Evolutionary conservation across 2,113 vertebrate species (phyloP).

Genomic region (Pimephales promelas): DNA sequence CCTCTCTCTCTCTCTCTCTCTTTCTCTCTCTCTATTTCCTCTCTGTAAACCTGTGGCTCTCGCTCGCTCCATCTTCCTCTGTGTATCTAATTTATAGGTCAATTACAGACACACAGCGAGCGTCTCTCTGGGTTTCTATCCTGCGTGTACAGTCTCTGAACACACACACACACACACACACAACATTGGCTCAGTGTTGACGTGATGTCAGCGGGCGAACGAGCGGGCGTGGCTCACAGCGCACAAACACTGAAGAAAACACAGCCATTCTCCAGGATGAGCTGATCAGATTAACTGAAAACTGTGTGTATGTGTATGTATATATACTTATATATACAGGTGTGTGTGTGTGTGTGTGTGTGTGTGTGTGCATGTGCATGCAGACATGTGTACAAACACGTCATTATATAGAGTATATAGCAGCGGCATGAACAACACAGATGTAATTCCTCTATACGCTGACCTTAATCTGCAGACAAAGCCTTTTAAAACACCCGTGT

Average conservation of each 20-base stretch:
- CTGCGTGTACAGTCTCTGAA: constrained; percentile 21
- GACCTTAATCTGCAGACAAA: constrained; percentile 45
- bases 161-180: too few species aligned
- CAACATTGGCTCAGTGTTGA: constrained; percentile 31
- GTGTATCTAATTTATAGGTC: constrained; percentile 80
- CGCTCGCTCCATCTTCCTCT: constrained; percentile 63
- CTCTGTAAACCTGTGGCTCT: constrained; percentile 52
- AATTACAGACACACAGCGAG: constrained; percentile 71
- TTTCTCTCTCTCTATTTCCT: constrained; percentile 35
- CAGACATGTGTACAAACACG: not conserved
- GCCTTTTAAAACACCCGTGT: constrained; percentile 33
- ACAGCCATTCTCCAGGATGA: not conserved
- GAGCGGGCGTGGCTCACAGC: not conserved
- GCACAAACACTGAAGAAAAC: not conserved
- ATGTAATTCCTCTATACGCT: constrained; percentile 31
- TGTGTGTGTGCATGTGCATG: not conserved
- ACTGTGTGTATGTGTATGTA: not conserved
- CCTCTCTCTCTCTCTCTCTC: constrained; percentile 36
- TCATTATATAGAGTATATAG: not conserved
- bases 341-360: not conserved
- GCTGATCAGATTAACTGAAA: too few species aligned
- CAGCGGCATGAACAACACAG: not conserved
- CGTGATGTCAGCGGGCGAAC: not conserved
- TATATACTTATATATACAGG: too few species aligned
- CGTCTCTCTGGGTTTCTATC: constrained; percentile 43